Conservation (phyloP, 1,140 invertebrate genomes). For the Pseudomyrmex concolor region DNA sequence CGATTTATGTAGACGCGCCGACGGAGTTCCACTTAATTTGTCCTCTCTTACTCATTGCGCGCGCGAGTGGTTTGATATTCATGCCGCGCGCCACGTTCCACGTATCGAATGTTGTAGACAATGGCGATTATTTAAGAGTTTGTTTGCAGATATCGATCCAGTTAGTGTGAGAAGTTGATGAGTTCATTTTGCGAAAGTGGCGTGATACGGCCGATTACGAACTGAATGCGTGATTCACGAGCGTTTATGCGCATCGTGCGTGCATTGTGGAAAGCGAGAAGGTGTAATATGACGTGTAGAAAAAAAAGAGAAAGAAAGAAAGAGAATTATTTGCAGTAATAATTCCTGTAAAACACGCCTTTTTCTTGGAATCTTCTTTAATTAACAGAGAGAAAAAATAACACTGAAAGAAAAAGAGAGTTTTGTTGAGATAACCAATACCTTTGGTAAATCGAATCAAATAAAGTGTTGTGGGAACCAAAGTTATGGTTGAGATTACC, state of each 20-base stretch:
- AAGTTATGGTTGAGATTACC: too few species aligned
- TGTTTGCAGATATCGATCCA: constrained; percentile 42
- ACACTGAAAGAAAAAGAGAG: too few species aligned
- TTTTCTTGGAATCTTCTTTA: too few species aligned
- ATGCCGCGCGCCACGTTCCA: constrained; percentile 19
- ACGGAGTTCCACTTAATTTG: constrained; percentile 36
- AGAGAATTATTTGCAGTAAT: constrained; percentile 7
- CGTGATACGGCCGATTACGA: constrained; percentile 9
- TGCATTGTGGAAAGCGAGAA: background rate
- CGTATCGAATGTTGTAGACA: constrained; percentile 26
- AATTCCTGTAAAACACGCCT: too few species aligned
- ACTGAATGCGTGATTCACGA: constrained; percentile 39
- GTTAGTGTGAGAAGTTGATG: background rate
- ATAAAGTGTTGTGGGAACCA: too few species aligned
- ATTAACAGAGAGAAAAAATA: too few species aligned
- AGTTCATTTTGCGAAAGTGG: constrained; percentile 36
- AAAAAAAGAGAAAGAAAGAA: too few species aligned
- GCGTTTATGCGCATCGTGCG: background rate
- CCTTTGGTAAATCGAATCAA: too few species aligned
- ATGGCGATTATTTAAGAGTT: constrained; percentile 50
- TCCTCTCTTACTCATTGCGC: background rate
- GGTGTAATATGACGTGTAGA: too few species aligned
- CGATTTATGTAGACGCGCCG: too few species aligned
- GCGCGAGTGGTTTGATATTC: background rate
- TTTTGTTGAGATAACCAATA: too few species aligned